Evolutionary conservation across 2,113 vertebrate species (phyloP).

Genomic region (Lethenteron reissneri): DNA sequence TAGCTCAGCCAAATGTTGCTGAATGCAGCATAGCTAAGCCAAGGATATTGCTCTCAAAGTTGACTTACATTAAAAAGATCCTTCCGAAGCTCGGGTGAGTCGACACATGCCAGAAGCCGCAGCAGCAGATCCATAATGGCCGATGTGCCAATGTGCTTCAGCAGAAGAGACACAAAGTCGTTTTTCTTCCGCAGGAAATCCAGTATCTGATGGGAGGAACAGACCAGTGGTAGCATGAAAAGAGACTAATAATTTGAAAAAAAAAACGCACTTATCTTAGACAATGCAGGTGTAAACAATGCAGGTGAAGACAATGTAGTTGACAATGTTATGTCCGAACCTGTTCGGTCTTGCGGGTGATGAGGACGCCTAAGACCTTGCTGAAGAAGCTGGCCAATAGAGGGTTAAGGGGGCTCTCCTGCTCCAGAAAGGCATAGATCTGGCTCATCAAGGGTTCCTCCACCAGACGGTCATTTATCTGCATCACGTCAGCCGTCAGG

Average conservation of each 20-base stretch:
- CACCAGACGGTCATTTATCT: slow-evolving; percentile 74
- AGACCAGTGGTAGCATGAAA: too few relatives aligned
- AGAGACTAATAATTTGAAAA: too few relatives aligned
- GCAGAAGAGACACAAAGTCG: slow-evolving; percentile 24
- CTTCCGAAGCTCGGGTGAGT: slow-evolving; percentile 24
- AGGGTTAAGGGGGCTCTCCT: slow-evolving; percentile 66
- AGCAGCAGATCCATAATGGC: slow-evolving; percentile 31
- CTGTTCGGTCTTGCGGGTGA: slow-evolving; percentile 81
- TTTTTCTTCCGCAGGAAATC: slow-evolving; percentile 29
- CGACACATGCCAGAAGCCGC: slow-evolving; percentile 29
- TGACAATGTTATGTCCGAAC: slow-evolving; percentile 18
- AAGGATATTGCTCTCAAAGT: too few relatives aligned
- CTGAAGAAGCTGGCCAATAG: slow-evolving; percentile 94
- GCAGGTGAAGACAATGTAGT: background rate
- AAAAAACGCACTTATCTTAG: background rate
- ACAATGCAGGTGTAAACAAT: background rate
- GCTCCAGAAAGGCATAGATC: slow-evolving; percentile 64
- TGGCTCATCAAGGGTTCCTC: slow-evolving; percentile 54
- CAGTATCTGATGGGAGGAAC: slow-evolving; percentile 18
- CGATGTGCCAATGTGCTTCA: slow-evolving; percentile 27
- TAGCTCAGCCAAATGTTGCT: too few relatives aligned
- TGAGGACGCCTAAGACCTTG: slow-evolving; percentile 84
- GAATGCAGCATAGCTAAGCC: too few relatives aligned
- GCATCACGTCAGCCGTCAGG: slow-evolving; percentile 68
- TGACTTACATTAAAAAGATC: slow-evolving; percentile 24